A percentile compares a stretch with the other conserved stretches of the same genome.
Conservation (phyloP, 2,797 vertebrate genomes). For the Pangasius djambal region DNA sequence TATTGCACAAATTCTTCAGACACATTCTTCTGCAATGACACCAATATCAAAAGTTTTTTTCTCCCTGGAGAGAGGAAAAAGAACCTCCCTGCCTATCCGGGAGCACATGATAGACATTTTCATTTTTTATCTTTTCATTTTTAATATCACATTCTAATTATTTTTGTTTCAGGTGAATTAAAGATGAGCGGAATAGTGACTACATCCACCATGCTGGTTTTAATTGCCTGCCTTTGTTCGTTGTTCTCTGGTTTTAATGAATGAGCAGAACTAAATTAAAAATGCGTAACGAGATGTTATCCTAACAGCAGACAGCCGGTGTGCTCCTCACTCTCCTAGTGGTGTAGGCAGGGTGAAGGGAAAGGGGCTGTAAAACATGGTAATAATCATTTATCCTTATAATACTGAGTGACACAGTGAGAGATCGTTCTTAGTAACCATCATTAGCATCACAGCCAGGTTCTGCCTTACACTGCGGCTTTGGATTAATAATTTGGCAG, state of each 20-base stretch:
- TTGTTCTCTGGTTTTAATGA: constrained; percentile 54
- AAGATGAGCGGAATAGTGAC: constrained; percentile 52
- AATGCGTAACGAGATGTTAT: constrained; percentile 56
- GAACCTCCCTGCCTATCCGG: constrained; percentile 16
- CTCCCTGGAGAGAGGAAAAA: constrained; percentile 19
- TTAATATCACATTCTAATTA: constrained; percentile 61
- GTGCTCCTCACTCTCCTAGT: constrained; percentile 67
- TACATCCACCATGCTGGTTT: constrained; percentile 51
- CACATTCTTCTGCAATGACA: background rate
- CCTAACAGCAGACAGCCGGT: constrained; percentile 61
- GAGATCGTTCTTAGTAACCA: constrained; percentile 41
- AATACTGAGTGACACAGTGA: constrained; percentile 45
- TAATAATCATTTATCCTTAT: constrained; percentile 55
- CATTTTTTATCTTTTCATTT: constrained; percentile 56
- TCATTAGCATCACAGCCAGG: constrained; percentile 51
- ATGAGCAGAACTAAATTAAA: constrained; percentile 57
- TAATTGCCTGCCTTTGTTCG: constrained; percentile 58
- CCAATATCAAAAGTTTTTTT: background rate
- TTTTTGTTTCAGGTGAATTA: constrained; percentile 58
- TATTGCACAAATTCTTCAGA: constrained; percentile 4
- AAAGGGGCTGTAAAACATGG: constrained; percentile 37
- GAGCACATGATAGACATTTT: constrained; percentile 45
- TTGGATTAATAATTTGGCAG: constrained; percentile 51
- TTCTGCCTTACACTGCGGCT: constrained; percentile 45
- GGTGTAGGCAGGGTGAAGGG: constrained; percentile 50